Conservation (phyloP, 2,113 vertebrate genomes). For the Oophaga pumilio region DNA sequence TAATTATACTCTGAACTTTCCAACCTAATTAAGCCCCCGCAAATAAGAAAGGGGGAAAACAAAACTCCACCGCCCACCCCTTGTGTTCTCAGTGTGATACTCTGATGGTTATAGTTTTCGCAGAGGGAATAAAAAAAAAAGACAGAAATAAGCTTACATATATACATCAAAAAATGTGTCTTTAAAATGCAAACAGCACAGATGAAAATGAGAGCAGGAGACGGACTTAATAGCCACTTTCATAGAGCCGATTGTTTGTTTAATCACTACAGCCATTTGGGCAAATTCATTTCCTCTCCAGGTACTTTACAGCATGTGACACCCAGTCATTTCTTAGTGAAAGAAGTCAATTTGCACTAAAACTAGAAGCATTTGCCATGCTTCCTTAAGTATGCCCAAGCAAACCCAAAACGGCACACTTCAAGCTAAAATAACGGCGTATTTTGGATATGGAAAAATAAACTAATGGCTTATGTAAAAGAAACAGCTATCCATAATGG, state of each 20-base stretch:
- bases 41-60: conserved; percentile 40
- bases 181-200: conserved; percentile 8
- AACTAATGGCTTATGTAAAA: conserved; percentile 11
- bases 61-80: conserved; percentile 43
- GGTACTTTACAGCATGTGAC: conserved; percentile 44
- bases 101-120: not conserved
- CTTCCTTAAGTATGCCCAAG: conserved; percentile 37
- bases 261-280: conserved; percentile 52
- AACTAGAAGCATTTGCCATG: conserved; percentile 45
- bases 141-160: not conserved
- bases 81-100: not conserved
- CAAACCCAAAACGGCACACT: conserved; percentile 39
- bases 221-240: conserved; percentile 46
- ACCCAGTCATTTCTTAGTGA: conserved; percentile 22
- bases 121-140: not conserved
- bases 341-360: conserved; percentile 47
- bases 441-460: conserved; percentile 36
- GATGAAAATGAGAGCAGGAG: conserved; percentile 28
- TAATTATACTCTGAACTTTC: conserved; percentile 17
- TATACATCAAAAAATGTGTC: not conserved
- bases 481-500: conserved; percentile 28
- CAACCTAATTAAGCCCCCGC: conserved; percentile 54
- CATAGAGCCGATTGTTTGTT: conserved; percentile 51
- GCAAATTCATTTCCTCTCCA: conserved; percentile 49
- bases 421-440: conserved; percentile 37